Conservation (phyloP, 2,797 vertebrate genomes). For the Paguma larvata region DNA sequence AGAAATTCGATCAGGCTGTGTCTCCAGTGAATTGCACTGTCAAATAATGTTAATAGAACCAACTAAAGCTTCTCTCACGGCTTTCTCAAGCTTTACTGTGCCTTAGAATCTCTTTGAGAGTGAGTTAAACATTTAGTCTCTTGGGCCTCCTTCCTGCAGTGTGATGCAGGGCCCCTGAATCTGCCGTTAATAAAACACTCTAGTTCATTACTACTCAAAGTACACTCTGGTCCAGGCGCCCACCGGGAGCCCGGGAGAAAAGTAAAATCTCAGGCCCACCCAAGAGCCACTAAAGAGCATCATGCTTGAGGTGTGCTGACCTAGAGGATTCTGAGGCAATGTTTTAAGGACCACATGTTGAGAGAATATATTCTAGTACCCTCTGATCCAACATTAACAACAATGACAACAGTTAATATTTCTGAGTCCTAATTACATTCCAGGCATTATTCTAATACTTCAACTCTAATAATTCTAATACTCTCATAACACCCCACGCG, state of each 20-base stretch:
- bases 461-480: too few relatives aligned
- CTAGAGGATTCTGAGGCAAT: background rate
- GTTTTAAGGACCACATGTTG: background rate
- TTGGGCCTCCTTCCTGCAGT: background rate
- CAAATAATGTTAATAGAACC: conserved; percentile 73
- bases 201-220: background rate
- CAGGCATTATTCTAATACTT: background rate
- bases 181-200: background rate
- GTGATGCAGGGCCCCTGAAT: background rate
- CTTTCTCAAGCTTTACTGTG: background rate
- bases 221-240: background rate
- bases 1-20: conserved; percentile 70
- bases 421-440: background rate
- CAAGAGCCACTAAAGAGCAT: background rate
- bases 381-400: background rate
- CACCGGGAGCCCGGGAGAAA: background rate
- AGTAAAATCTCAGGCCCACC: background rate
- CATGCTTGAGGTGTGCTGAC: background rate
- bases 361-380: background rate
- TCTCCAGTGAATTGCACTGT: conserved; percentile 76
- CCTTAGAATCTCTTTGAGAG: conserved; percentile 48
- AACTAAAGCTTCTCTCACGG: background rate
- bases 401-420: background rate
- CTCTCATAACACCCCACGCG: too few relatives aligned
- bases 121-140: background rate